Percentiles rank a stretch among this genome's conserved stretches.
Evolutionary conservation across 35 echinoderm and acorn worm species (phyloP).

Genomic region (Eucidaris tribuloides): DNA sequence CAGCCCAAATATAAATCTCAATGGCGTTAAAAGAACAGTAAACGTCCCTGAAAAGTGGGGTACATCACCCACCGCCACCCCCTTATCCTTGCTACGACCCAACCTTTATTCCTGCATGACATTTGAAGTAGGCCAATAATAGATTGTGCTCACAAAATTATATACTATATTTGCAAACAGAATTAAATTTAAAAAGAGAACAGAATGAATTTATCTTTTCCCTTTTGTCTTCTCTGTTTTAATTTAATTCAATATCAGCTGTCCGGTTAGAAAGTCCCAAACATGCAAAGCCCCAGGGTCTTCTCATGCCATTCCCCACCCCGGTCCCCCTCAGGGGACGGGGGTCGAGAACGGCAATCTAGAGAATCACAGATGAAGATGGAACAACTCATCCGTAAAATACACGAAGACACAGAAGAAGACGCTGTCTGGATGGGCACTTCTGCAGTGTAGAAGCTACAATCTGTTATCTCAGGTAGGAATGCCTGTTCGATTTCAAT

Average conservation of each 20-base stretch:
- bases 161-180: too few species aligned
- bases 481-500: too few species aligned
- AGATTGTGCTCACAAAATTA: too few species aligned
- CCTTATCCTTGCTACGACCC: too few species aligned
- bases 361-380: constrained; percentile 95
- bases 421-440: constrained; percentile 71
- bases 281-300: constrained; percentile 90
- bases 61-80: background rate
- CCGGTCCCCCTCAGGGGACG: constrained; percentile 44
- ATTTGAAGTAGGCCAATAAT: too few species aligned
- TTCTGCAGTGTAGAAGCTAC: constrained; percentile 62
- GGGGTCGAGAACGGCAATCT: constrained; percentile 8
- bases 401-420: constrained; percentile 98
- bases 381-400: constrained; percentile 85
- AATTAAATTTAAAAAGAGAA: too few species aligned
- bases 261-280: constrained; percentile 89
- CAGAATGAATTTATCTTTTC: too few species aligned
- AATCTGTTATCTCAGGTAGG: constrained; percentile 50
- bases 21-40: too few species aligned
- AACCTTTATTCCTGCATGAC: too few species aligned
- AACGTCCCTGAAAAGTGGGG: too few species aligned
- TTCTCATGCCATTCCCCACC: constrained; percentile 52
- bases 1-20: too few species aligned
- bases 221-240: background rate
- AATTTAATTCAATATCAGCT: constrained; percentile 43